Percentiles rank a stretch among this genome's conserved stretches.
phyloP scores from a whole-genome alignment of 2,888 invertebrate genomes.

The Agrotis ipsilon region DNA sequence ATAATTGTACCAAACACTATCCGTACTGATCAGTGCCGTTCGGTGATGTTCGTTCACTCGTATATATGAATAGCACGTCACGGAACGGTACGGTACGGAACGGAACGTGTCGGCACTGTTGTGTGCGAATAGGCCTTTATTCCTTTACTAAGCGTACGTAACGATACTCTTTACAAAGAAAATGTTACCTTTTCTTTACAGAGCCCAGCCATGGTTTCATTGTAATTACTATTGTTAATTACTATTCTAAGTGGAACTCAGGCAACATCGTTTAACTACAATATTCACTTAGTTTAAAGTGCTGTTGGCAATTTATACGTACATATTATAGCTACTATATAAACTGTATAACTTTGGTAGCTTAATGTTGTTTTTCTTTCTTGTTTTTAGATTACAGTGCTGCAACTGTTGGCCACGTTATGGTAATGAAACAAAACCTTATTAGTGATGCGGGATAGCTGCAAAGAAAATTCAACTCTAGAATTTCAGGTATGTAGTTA shows the following conservation, averaged over 20 bases:
- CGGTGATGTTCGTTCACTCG: too few relatives aligned
- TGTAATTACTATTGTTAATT: not conserved
- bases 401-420: not conserved
- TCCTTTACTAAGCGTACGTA: too few relatives aligned
- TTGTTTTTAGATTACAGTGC: conserved; percentile 10
- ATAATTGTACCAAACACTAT: too few relatives aligned
- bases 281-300: not conserved
- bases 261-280: not conserved
- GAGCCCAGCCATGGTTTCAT: not conserved
- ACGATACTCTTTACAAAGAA: not conserved
- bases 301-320: too few relatives aligned
- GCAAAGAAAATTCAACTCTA: conserved; percentile 1
- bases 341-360: too few relatives aligned
- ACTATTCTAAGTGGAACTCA: not conserved
- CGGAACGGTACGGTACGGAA: too few relatives aligned
- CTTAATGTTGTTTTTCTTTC: conserved; percentile 1
- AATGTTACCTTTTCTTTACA: not conserved
- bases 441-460: not conserved
- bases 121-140: too few relatives aligned
- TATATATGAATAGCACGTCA: too few relatives aligned
- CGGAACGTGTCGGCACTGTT: too few relatives aligned
- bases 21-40: too few relatives aligned
- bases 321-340: too few relatives aligned
- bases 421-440: too few relatives aligned
- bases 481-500: conserved; percentile 6